Percentiles rank a stretch among this genome's conserved stretches.
Evolutionary conservation across 2,113 vertebrate species (phyloP).

Genomic region (Gallinago media): DNA sequence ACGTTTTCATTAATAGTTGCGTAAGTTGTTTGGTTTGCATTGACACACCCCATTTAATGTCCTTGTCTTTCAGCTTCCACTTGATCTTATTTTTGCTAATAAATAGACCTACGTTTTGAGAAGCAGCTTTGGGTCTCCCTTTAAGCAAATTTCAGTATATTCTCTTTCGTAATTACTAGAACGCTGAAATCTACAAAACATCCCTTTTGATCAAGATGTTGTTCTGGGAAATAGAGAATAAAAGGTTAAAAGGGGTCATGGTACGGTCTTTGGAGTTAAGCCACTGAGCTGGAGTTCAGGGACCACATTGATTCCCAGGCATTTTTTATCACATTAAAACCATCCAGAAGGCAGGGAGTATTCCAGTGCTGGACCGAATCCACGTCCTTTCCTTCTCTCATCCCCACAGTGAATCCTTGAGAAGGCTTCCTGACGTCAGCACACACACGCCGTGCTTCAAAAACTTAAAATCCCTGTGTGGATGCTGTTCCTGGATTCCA

Average conservation of each 20-base stretch:
- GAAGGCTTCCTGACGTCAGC: neutral
- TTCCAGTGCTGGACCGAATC: neutral
- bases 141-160: neutral
- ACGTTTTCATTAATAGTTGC: neutral
- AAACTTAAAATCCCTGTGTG: neutral
- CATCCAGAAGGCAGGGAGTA: neutral
- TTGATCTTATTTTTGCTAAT: neutral
- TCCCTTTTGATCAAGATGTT: neutral
- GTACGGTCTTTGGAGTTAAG: neutral
- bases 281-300: neutral
- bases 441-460: neutral
- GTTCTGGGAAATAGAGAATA: neutral
- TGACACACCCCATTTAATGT: neutral
- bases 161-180: neutral
- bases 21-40: neutral
- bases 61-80: neutral
- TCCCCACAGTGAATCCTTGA: neutral
- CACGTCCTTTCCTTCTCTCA: neutral
- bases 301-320: neutral
- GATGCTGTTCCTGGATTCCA: neutral
- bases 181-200: neutral
- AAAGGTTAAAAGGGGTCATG: neutral
- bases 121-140: neutral
- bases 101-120: neutral
- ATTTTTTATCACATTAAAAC: neutral